A percentile compares a stretch with the other conserved stretches of the same genome.
Evolutionary conservation across 1,140 invertebrate species (phyloP).

Genomic region (Drosophila tani): DNA sequence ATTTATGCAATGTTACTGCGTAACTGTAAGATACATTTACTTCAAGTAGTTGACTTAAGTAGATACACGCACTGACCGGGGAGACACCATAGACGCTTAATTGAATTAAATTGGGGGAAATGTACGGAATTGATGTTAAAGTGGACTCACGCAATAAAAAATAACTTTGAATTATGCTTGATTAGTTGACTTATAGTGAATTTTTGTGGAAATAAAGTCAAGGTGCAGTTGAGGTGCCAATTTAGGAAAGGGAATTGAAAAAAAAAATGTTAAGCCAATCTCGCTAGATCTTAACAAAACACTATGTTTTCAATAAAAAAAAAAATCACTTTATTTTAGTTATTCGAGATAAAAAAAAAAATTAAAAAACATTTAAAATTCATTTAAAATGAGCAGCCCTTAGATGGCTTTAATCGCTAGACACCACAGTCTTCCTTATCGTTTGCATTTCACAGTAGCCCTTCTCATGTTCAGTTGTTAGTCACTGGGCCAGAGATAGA

Average conservation of each 20-base stretch:
- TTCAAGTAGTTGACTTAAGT: slow-evolving; percentile 9
- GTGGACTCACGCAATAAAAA: slow-evolving; percentile 55
- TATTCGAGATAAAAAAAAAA: too few relatives aligned
- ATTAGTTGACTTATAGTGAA: slow-evolving; percentile 39
- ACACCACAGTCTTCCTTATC: slow-evolving; percentile 30
- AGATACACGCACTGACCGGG: slow-evolving; percentile 47
- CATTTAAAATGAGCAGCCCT: too few relatives aligned
- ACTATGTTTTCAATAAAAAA: too few relatives aligned
- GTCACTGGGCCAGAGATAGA: slow-evolving; percentile 41
- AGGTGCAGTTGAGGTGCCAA: slow-evolving; percentile 51
- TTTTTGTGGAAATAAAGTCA: slow-evolving; percentile 17
- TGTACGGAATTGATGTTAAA: slow-evolving; percentile 69
- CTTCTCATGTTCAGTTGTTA: slow-evolving; percentile 50
- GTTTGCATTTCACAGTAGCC: slow-evolving; percentile 26
- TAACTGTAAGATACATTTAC: slow-evolving; percentile 21
- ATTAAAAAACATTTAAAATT: too few relatives aligned
- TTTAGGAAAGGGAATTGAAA: background rate
- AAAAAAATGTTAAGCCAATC: too few relatives aligned
- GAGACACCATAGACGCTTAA: slow-evolving; percentile 58
- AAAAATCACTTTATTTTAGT: too few relatives aligned
- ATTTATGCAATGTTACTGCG: slow-evolving; percentile 25
- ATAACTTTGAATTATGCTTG: slow-evolving; percentile 55
- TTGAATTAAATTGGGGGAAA: slow-evolving; percentile 79
- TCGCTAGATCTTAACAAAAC: too few relatives aligned
- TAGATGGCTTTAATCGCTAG: slow-evolving; percentile 24